phyloP scores from a whole-genome alignment of 2,797 vertebrate genomes.

The Coregonus ussuriensis region DNA sequence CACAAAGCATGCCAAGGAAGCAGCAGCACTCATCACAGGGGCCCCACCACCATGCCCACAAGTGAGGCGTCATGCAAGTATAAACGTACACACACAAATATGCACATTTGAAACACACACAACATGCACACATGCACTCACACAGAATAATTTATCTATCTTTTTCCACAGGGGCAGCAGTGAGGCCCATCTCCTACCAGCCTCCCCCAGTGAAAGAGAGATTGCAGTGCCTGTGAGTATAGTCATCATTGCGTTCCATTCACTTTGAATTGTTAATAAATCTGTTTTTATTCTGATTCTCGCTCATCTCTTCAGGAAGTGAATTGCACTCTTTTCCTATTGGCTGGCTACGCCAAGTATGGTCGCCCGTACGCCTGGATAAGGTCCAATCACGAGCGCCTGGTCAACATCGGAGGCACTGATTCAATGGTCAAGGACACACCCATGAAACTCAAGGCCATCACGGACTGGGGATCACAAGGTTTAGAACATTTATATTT shows the following conservation, averaged over 20 bases:
- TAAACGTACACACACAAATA: neutral
- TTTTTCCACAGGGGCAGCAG: slow-evolving; percentile 43
- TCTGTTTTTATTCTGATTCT: neutral
- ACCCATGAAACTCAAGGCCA: slow-evolving; percentile 80
- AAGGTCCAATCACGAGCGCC: slow-evolving; percentile 81
- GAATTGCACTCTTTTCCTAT: slow-evolving; percentile 82
- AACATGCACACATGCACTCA: neutral
- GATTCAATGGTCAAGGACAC: slow-evolving; percentile 79
- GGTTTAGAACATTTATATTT: slow-evolving; percentile 53
- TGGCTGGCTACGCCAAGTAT: slow-evolving; percentile 81
- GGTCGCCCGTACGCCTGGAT: slow-evolving; percentile 82
- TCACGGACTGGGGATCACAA: slow-evolving; percentile 77
- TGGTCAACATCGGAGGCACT: slow-evolving; percentile 77
- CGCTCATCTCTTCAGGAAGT: slow-evolving; percentile 41
- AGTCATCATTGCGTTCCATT: neutral
- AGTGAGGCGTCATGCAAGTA: neutral
- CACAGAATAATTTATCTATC: neutral
- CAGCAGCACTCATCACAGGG: neutral
- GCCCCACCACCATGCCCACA: neutral
- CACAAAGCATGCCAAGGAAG: neutral
- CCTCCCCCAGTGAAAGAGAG: slow-evolving; percentile 79
- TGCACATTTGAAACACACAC: too few species aligned
- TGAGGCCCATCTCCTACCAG: slow-evolving; percentile 77
- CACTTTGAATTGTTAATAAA: neutral
- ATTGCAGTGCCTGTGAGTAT: slow-evolving; percentile 78